phyloP scores from a whole-genome alignment of 2,113 vertebrate species.

The Dasyurus viverrinus region DNA sequence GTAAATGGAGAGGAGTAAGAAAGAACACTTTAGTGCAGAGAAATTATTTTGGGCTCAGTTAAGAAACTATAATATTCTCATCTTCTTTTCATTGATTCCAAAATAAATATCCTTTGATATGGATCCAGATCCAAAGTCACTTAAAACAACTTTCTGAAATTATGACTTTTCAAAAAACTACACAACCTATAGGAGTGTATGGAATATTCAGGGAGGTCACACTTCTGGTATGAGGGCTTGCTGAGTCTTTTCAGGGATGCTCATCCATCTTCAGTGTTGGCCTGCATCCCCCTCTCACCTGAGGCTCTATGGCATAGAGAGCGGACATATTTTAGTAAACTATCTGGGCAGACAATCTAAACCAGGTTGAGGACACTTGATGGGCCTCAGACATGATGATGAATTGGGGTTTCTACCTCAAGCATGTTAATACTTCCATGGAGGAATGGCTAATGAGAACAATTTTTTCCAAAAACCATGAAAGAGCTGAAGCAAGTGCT shows the following conservation, averaged over 20 bases:
- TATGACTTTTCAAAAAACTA: background rate
- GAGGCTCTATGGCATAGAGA: background rate
- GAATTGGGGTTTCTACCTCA: background rate
- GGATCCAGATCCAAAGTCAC: background rate
- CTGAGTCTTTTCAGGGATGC: background rate
- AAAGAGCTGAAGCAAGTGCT: background rate
- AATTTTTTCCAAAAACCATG: background rate
- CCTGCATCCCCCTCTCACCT: background rate
- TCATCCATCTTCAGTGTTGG: background rate
- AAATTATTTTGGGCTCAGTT: background rate
- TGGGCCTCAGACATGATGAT: background rate
- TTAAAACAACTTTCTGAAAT: background rate
- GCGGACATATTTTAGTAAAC: background rate
- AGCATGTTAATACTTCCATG: background rate
- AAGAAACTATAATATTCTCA: background rate
- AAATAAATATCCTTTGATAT: background rate
- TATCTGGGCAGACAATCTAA: no score
- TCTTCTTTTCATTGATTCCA: background rate
- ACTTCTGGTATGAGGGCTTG: background rate
- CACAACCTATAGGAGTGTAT: background rate
- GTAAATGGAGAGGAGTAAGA: rapidly evolving
- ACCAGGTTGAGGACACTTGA: background rate
- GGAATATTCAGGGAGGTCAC: no score
- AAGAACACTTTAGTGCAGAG: background rate
- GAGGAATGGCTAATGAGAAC: background rate